Base-by-base conservation (phyloP, 2,113 vertebrate genomes). In the Campylomormyrus tamandua region DNA sequence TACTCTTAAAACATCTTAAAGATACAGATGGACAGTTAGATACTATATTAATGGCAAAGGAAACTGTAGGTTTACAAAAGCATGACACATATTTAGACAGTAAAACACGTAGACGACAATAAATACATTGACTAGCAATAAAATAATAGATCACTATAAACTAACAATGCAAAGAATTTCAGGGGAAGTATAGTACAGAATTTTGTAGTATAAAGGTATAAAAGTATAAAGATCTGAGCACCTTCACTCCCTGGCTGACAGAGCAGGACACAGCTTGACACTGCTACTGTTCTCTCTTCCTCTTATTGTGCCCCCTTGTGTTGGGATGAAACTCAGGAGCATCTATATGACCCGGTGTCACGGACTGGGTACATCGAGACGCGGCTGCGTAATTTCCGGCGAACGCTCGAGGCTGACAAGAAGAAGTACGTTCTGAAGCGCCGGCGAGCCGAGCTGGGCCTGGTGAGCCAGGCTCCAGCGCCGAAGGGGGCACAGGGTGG, bases 371-470 rank as follows among this genome's bases (percentile, higher is more conserved):
- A 91, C 88, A 91, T 91, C 83, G 90, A 91, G 62, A 91, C 90
- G 8, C 80, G 90, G 48, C 90, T 91, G 88, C 88, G 90, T 15
- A 91, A 91, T 62, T 91, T 89, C 66, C 56, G 90, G n/a, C 88
- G 90, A 24, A 91, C 88, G 31, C 88, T 91, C 15, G 90, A 91
- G 80, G 90, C 88, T 10, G 88, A 91, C 62, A 91, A 91, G 88
- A 91, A 91, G 83, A 91, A 91, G 90, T 91, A 91, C 35, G 90
- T 91, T 35, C 62, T 91, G 90, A 91, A 91, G 62, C 56, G 88
- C 7, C 56, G 90, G 11, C 62, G 90, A 49, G 56, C 90, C 3
- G 90, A 91, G 83, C 88, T 89, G 46, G 58, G 88, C 49, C 31
- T 89, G 21, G 80, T 35, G 24, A 88, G 83, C 52, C 77, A 52